Percentiles rank a stretch among this genome's conserved stretches.
Conservation (phyloP, 2,113 vertebrate species). For the Xenopus borealis region DNA sequence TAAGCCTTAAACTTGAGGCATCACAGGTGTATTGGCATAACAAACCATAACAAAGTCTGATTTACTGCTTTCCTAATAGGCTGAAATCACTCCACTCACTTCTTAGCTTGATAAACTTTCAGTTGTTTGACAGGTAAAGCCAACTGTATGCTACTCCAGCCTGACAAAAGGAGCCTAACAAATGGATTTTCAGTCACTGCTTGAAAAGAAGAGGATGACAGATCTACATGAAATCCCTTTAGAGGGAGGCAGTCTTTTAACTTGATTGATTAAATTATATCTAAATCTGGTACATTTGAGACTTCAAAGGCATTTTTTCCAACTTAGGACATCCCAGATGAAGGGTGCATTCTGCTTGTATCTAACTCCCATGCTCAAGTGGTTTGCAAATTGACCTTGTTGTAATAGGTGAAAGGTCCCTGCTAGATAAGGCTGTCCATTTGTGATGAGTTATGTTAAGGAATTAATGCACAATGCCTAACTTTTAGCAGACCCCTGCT, state of each 20-base stretch:
- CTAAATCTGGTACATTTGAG: slow-evolving; percentile 74
- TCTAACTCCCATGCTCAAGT: slow-evolving; percentile 80
- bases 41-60: slow-evolving; percentile 50
- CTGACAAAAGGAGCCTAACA: slow-evolving; percentile 62
- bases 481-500: slow-evolving; percentile 84
- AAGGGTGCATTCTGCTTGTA: slow-evolving; percentile 79
- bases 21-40: slow-evolving; percentile 48
- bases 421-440: slow-evolving; percentile 81
- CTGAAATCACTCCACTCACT: slow-evolving; percentile 60
- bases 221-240: slow-evolving; percentile 64
- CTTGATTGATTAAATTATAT: slow-evolving; percentile 90
- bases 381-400: slow-evolving; percentile 83
- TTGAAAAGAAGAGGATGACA: slow-evolving; percentile 65
- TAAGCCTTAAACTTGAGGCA: slow-evolving; percentile 51
- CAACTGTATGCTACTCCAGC: slow-evolving; percentile 59
- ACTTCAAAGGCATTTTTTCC: slow-evolving; percentile 85
- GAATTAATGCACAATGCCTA: slow-evolving; percentile 90
- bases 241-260: slow-evolving; percentile 75
- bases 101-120: slow-evolving; percentile 64
- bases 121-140: slow-evolving; percentile 63
- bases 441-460: slow-evolving; percentile 90
- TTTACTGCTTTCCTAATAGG: slow-evolving; percentile 58
- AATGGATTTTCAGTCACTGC: slow-evolving; percentile 71
- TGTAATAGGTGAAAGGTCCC: slow-evolving; percentile 85
- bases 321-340: slow-evolving; percentile 76